phyloP scores from a whole-genome alignment of 2,888 invertebrate genomes.

The Trichopria drosophilae region DNA sequence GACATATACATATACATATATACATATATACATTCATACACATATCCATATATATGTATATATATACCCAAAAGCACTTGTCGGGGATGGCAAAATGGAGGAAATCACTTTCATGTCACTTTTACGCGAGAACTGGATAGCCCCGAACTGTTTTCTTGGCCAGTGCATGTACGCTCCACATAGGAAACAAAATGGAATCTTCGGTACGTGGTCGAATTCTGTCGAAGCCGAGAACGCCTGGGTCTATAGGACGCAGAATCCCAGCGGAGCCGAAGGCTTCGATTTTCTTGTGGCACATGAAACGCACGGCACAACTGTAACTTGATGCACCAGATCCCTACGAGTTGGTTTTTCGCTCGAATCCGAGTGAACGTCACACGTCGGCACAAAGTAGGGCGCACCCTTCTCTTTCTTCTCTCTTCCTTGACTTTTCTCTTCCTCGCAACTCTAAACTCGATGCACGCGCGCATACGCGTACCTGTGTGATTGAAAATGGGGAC shows the following conservation, averaged over 20 bases:
- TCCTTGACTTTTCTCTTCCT: slow-evolving; percentile 28
- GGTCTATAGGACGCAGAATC: too few species aligned
- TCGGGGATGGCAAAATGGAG: background rate
- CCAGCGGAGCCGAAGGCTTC: background rate
- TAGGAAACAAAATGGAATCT: slow-evolving; percentile 13
- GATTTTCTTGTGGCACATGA: slow-evolving; percentile 5
- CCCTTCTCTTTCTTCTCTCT: slow-evolving; percentile 47
- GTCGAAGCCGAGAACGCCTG: too few species aligned
- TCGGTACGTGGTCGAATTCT: too few species aligned
- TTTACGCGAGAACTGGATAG: background rate
- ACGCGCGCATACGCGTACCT: background rate
- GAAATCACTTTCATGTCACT: background rate
- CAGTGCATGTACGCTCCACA: slow-evolving; percentile 1
- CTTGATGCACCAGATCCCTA: too few species aligned
- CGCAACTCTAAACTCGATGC: too few species aligned
- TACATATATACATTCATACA: too few species aligned
- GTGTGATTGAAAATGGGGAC: background rate
- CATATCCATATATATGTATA: too few species aligned
- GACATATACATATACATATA: too few species aligned
- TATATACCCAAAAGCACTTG: too few species aligned
- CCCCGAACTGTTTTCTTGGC: too few species aligned
- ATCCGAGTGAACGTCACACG: slow-evolving; percentile 48
- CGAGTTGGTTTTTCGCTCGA: too few species aligned
- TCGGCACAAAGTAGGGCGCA: slow-evolving; percentile 53
- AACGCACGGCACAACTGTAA: too few species aligned